Evolutionary conservation across 2,888 invertebrate genomes (phyloP).

Genomic region (Mycalesis mineus): DNA sequence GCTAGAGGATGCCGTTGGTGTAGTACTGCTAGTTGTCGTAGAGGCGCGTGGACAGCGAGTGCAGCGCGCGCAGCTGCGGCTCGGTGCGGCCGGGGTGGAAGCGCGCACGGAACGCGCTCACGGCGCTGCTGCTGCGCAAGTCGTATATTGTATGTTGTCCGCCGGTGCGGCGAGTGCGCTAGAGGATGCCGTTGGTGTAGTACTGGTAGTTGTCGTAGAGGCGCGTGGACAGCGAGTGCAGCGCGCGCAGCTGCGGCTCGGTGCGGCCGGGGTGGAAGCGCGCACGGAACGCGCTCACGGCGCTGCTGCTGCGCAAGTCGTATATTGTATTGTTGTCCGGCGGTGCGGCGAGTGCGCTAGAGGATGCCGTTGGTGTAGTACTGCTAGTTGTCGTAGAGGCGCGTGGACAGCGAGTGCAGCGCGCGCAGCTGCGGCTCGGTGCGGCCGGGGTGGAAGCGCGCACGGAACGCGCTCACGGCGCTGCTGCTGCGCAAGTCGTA

Average conservation of each 20-base stretch:
- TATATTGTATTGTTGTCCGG: no score
- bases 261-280: constrained; percentile 65
- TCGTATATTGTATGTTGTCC: no score
- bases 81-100: constrained; percentile 97
- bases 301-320: no score
- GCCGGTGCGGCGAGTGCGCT: constrained; percentile 31
- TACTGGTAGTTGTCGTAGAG: constrained; percentile 99
- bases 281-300: no score
- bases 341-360: constrained; percentile 47
- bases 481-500: no score
- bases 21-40: constrained; percentile 99
- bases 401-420: no score
- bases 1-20: constrained; percentile 94
- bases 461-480: no score
- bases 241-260: constrained; percentile 94
- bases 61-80: constrained; percentile 93
- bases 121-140: constrained; percentile 95
- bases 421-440: constrained; percentile 97
- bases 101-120: constrained; percentile 93
- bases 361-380: constrained; percentile 98
- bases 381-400: constrained; percentile 99
- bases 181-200: constrained; percentile 97
- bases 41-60: constrained; percentile 97
- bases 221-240: no score
- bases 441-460: no score